A percentile compares a stretch with the other conserved stretches of the same genome.
phyloP scores from a whole-genome alignment of 2,797 vertebrate species.

The Chelonia mydas region DNA sequence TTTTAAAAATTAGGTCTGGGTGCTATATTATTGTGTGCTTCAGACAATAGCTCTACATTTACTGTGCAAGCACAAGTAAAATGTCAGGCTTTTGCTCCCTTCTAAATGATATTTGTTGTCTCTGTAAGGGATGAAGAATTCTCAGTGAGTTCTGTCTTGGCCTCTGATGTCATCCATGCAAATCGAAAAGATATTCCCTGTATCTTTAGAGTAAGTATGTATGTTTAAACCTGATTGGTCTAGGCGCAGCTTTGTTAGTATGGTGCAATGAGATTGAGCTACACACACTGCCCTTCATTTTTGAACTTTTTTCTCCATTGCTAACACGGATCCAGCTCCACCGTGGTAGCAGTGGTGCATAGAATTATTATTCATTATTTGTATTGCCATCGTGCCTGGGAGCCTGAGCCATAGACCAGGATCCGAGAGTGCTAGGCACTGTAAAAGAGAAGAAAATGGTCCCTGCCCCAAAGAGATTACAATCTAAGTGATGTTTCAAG shows the following conservation, averaged over 20 bases:
- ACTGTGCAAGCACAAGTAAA: not conserved
- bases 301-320: slow-evolving; percentile 9
- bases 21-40: not conserved
- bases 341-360: slow-evolving; percentile 7
- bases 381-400: not conserved
- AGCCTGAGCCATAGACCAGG: not conserved
- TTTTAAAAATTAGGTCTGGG: not conserved
- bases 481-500: not conserved
- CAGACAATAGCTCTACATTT: not conserved
- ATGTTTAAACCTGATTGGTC: not conserved
- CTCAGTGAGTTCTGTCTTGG: slow-evolving; percentile 96
- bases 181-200: slow-evolving; percentile 97
- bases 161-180: slow-evolving; percentile 98
- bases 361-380: not conserved
- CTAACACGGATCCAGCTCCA: not conserved
- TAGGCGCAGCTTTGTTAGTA: not conserved
- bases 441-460: not conserved
- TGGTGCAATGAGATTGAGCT: not conserved
- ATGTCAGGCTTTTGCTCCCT: not conserved
- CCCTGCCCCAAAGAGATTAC: not conserved
- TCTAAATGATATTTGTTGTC: slow-evolving; percentile 52
- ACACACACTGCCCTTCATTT: not conserved
- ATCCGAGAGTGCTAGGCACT: not conserved
- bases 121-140: slow-evolving; percentile 95
- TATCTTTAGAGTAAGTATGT: slow-evolving; percentile 94